Conservation (phyloP, 2,797 vertebrate genomes). For the Crenuchus spilurus region DNA sequence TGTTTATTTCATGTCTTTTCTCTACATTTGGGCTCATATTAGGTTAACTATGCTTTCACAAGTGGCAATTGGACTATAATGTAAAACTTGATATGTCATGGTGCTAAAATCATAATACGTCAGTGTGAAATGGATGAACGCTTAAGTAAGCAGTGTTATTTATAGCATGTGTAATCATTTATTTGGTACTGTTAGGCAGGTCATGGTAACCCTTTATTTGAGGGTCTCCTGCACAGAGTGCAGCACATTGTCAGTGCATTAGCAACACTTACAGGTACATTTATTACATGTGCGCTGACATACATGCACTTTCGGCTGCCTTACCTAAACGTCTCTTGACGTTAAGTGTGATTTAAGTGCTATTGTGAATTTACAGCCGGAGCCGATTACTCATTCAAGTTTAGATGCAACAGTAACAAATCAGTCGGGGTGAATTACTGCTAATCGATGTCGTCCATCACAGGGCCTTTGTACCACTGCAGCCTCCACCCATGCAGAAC, state of each 20-base stretch:
- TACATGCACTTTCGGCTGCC: background rate
- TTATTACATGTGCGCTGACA: background rate
- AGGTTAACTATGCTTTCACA: no score
- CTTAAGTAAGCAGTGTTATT: background rate
- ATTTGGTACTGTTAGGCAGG: background rate
- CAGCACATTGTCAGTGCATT: background rate
- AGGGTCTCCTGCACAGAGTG: background rate
- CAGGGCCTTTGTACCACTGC: constrained; percentile 92
- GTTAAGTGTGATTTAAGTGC: background rate
- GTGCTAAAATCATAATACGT: no score
- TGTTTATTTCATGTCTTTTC: no score
- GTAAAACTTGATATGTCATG: no score
- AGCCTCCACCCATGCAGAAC: constrained; percentile 85
- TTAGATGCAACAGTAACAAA: background rate
- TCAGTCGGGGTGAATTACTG: constrained; percentile 3
- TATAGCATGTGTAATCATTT: background rate
- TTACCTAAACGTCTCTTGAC: background rate
- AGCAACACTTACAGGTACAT: background rate
- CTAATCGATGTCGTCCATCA: constrained; percentile 46
- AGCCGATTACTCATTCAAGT: background rate
- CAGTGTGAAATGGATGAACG: background rate
- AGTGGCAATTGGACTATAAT: no score
- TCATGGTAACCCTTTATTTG: background rate
- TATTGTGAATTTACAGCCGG: background rate
- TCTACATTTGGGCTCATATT: no score